A percentile compares a stretch with the other conserved stretches of the same genome.
Evolutionary conservation across 2,113 vertebrate species (phyloP).

Genomic region (Monarcha castaneiventris): DNA sequence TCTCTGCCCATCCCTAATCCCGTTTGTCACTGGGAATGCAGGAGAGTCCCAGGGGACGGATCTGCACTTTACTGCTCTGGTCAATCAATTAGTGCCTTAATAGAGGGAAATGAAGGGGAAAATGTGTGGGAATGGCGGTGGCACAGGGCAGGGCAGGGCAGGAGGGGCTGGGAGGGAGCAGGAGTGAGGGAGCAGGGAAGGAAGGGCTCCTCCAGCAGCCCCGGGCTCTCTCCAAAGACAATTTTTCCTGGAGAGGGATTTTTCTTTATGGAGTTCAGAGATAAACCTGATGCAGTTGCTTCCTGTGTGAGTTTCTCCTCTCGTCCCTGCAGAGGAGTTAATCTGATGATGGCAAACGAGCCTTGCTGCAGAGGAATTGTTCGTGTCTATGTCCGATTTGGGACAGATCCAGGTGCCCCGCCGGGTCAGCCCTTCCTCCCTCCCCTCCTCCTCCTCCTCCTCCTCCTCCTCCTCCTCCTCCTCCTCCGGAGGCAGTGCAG

Average conservation of each 20-base stretch:
- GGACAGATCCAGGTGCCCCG: background rate
- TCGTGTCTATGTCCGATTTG: background rate
- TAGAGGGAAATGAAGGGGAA: conserved; percentile 49
- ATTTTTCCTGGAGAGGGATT: background rate
- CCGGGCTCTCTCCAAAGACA: background rate
- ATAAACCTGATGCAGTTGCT: background rate
- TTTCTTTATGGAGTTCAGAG: background rate
- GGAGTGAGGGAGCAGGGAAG: background rate
- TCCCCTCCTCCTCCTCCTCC: background rate
- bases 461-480: background rate
- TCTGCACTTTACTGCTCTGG: background rate
- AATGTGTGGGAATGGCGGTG: background rate
- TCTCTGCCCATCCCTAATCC: background rate
- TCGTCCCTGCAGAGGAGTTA: background rate
- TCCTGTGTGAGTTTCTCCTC: background rate
- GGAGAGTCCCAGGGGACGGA: background rate
- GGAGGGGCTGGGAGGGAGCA: background rate
- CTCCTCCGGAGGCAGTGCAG: background rate
- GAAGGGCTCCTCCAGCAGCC: too few species aligned
- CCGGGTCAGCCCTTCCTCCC: background rate
- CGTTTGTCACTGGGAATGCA: background rate
- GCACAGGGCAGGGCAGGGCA: background rate
- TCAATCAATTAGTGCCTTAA: conserved; percentile 48
- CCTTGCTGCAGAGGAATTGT: background rate
- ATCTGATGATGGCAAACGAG: background rate